Percentiles rank a stretch among this genome's conserved stretches.
These are phyloP conservation scores for Dryocosmus kuriphilus DNA, from an alignment of 2,888 invertebrate genomes.

Conservation along the genomic window DNA sequence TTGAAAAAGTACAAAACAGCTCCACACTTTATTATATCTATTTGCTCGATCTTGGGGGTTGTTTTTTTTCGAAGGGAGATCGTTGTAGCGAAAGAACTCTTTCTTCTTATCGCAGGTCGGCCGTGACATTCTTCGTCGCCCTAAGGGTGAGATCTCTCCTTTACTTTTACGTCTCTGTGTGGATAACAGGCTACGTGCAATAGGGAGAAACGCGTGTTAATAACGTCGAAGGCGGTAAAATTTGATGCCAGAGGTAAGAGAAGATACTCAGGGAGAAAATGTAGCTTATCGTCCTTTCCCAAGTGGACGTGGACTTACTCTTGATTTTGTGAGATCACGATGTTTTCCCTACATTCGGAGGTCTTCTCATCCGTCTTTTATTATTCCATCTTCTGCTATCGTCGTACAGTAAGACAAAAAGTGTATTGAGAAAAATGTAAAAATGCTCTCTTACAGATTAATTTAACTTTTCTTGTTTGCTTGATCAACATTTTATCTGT, in stretches of 20 bases:
- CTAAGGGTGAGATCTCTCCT: constrained; percentile 5
- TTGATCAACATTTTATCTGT: too few relatives aligned
- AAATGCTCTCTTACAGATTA: too few relatives aligned
- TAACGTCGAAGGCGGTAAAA: constrained; percentile 9
- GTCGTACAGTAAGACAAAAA: too few relatives aligned
- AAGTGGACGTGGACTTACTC: not conserved
- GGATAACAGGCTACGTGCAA: constrained; percentile 13
- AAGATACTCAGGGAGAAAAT: not conserved
- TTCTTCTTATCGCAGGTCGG: constrained; percentile 2
- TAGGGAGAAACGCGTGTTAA: constrained; percentile 16
- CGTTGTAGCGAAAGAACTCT: constrained; percentile 12
- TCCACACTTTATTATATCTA: constrained; percentile 24
- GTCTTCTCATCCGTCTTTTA: too few relatives aligned
- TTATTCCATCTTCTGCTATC: too few relatives aligned
- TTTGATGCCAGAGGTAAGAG: not conserved
- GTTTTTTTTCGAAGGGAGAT: constrained; percentile 25
- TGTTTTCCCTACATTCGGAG: not conserved
- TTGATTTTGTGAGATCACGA: not conserved
- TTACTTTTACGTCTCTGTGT: not conserved
- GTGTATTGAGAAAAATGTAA: too few relatives aligned
- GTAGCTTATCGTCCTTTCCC: not conserved
- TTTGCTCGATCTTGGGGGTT: constrained; percentile 24
- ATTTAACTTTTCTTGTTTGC: too few relatives aligned
- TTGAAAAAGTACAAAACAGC: constrained; percentile 13
- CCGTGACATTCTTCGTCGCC: constrained; percentile 6